These are phyloP conservation scores for Chaetophractus vellerosus DNA, from an alignment of 2,797 vertebrate genomes.

Conservation along the genomic window DNA sequence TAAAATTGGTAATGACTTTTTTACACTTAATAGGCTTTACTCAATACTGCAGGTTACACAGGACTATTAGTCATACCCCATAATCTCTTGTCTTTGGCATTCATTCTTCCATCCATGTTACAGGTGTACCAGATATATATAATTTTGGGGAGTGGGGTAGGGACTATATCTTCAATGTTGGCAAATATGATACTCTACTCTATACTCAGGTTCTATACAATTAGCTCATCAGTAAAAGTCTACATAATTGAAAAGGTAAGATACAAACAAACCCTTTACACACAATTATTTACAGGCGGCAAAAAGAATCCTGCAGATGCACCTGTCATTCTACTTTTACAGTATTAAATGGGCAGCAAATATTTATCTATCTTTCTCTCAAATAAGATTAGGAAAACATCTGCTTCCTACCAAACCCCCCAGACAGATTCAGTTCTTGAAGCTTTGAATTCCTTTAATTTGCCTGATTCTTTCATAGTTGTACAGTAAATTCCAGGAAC, in stretches of 20 bases:
- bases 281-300: slow-evolving; percentile 49
- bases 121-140: not conserved
- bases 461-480: slow-evolving; percentile 29
- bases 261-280: not conserved
- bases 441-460: slow-evolving; percentile 37
- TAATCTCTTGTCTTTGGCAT: slow-evolving; percentile 3
- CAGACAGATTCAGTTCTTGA: not conserved
- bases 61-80: not conserved
- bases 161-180: not conserved
- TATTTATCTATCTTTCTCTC: slow-evolving; percentile 16
- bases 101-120: not conserved
- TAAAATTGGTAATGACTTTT: not conserved
- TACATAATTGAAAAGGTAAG: slow-evolving; percentile 7
- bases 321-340: not conserved
- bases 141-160: not conserved
- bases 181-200: not conserved
- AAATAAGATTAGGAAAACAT: slow-evolving; percentile 60
- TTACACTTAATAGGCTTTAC: not conserved
- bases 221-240: slow-evolving; percentile 15
- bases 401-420: not conserved
- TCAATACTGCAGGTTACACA: not conserved
- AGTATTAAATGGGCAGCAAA: slow-evolving; percentile 21
- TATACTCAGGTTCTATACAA: not conserved
- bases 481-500: slow-evolving; percentile 39
- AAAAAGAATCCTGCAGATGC: not conserved